These are phyloP conservation scores for Corythucha ciliata DNA, from an alignment of 2,888 invertebrate genomes.

Conservation along the genomic window DNA sequence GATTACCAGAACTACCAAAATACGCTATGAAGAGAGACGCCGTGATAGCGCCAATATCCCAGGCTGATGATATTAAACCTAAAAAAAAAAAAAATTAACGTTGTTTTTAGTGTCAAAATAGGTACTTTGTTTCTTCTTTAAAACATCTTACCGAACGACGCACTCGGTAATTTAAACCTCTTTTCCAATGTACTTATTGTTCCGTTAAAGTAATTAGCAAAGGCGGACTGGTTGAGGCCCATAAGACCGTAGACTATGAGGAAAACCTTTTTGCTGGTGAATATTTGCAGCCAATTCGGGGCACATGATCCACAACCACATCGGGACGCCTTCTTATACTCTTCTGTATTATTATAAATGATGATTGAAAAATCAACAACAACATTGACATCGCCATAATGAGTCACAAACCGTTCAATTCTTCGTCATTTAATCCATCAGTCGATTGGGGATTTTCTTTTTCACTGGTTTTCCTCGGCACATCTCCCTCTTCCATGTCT, in stretches of 20 bases:
- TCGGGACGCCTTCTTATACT: no score
- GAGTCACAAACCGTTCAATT: no score
- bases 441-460: no score
- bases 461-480: no score
- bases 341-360: no score
- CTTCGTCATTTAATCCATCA: no score
- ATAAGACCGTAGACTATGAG: conserved; percentile 53
- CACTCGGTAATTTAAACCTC: conserved; percentile 57
- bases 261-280: conserved; percentile 51
- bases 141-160: conserved; percentile 49
- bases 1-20: conserved; percentile 54
- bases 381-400: no score
- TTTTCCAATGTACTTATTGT: conserved; percentile 58
- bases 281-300: conserved; percentile 47
- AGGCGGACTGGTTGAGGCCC: conserved; percentile 56
- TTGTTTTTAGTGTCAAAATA: background rate
- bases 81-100: background rate
- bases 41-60: conserved; percentile 21
- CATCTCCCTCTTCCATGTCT: no score
- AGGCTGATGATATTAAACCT: conserved; percentile 20
- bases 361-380: no score
- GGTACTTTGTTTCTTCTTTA: background rate
- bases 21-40: conserved; percentile 44
- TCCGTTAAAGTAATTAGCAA: conserved; percentile 55
- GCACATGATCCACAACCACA: conserved; percentile 33